phyloP scores from a whole-genome alignment of 2,797 vertebrate genomes.

The Crax fasciolata region DNA sequence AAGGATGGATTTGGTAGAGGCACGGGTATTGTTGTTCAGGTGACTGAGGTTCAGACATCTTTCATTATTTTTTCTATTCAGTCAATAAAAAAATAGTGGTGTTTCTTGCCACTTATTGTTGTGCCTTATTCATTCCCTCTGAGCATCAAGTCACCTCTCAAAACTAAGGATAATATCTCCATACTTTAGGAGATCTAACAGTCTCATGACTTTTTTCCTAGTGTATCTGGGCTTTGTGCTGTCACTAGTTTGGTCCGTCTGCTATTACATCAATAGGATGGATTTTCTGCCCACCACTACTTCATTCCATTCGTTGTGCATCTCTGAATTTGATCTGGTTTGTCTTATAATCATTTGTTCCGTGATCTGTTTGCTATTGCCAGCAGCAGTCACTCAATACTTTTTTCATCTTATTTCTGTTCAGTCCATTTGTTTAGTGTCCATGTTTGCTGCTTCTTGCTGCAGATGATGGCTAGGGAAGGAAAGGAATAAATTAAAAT shows the following conservation, averaged over 20 bases:
- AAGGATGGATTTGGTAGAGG: not conserved
- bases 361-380: not conserved
- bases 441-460: not conserved
- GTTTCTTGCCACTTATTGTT: not conserved
- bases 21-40: not conserved
- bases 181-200: not conserved
- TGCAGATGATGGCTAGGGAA: not conserved
- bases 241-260: not conserved
- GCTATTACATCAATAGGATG: not conserved
- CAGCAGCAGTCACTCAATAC: not conserved
- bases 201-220: not conserved
- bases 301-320: not conserved
- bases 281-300: not conserved
- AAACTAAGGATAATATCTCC: rapidly evolving
- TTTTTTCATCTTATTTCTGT: constrained; percentile 4
- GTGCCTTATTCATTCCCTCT: not conserved
- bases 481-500: not conserved
- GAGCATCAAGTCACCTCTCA: not conserved
- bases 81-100: not conserved
- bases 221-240: not conserved
- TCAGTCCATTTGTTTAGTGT: not conserved
- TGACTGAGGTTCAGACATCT: not conserved
- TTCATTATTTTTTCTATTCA: not conserved
- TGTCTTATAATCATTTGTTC: not conserved
- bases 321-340: not conserved